These are phyloP conservation scores for Egretta garzetta DNA, from an alignment of 2,113 vertebrate species.

Conservation along the genomic window DNA sequence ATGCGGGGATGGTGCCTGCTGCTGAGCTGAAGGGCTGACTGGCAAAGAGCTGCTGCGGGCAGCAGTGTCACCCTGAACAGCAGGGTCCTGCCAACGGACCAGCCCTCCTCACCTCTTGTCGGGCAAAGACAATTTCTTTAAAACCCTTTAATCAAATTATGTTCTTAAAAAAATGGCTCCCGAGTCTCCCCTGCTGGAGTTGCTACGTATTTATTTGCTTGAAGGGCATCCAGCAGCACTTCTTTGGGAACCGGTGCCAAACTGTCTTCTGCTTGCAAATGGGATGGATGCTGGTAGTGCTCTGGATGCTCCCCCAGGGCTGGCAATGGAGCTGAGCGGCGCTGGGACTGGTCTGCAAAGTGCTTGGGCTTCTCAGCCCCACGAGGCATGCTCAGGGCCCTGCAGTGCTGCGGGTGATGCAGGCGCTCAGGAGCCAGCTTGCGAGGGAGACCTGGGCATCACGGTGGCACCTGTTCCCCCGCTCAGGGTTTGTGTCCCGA, in stretches of 20 bases:
- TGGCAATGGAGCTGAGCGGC: background rate
- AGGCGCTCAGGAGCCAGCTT: background rate
- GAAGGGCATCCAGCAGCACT: slow-evolving; percentile 37
- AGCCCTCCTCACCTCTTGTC: background rate
- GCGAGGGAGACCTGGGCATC: background rate
- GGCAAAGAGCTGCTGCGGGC: background rate
- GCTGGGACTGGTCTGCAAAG: background rate
- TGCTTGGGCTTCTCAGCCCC: background rate
- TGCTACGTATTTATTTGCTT: background rate
- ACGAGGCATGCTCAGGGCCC: fast-evolving
- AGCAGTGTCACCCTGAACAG: background rate
- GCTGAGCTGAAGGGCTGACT: background rate
- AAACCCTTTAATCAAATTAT: slow-evolving; percentile 18
- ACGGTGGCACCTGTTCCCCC: background rate
- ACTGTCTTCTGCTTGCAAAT: background rate
- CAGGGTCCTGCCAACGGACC: background rate
- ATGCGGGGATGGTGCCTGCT: background rate
- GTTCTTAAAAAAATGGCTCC: background rate
- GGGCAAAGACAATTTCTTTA: background rate
- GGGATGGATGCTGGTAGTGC: background rate
- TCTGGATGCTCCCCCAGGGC: background rate
- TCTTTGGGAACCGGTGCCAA: background rate
- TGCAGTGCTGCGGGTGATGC: background rate
- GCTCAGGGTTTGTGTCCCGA: background rate
- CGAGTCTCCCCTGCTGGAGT: background rate